A percentile compares a stretch with the other conserved stretches of the same genome.
Evolutionary conservation across 1,140 invertebrate species (phyloP).

Genomic region (Hycleus phaleratus): DNA sequence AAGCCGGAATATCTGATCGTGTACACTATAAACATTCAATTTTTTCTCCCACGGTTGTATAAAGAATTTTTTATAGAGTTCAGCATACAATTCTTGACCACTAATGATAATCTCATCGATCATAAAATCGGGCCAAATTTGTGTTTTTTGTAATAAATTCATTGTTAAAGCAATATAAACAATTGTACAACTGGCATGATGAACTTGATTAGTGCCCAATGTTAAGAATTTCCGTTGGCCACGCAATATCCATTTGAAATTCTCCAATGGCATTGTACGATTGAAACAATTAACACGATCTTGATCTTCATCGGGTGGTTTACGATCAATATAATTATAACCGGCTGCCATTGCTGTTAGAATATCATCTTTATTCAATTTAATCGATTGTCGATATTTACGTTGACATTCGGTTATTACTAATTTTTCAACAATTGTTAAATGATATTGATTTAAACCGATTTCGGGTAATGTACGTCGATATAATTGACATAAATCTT

Average conservation of each 20-base stretch:
- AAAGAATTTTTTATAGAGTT: conserved; percentile 33
- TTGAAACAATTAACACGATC: conserved; percentile 18
- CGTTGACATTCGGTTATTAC: conserved; percentile 3
- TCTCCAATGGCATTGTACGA: conserved; percentile 31
- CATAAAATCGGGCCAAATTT: conserved; percentile 42
- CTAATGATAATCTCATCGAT: conserved; percentile 41
- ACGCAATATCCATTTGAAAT: conserved; percentile 31
- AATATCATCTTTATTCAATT: too few species aligned
- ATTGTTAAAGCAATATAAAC: conserved; percentile 41
- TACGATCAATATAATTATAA: background rate
- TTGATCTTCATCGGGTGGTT: conserved; percentile 6
- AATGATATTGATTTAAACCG: conserved; percentile 28
- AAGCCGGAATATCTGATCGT: conserved; percentile 33
- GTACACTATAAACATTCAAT: conserved; percentile 36
- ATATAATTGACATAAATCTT: conserved; percentile 36
- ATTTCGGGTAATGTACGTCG: conserved; percentile 29
- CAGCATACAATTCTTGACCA: conserved; percentile 21
- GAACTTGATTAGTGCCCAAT: conserved; percentile 22
- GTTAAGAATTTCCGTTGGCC: too few species aligned
- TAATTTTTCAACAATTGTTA: conserved; percentile 31
- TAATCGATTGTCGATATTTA: background rate
- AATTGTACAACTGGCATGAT: conserved; percentile 37
- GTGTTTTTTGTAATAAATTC: conserved; percentile 38
- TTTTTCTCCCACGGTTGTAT: conserved; percentile 43
- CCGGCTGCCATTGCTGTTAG: too few species aligned